Percentiles rank a stretch among this genome's conserved stretches.
Conservation (phyloP, 2,113 vertebrate genomes). For the Stegastes partitus region DNA sequence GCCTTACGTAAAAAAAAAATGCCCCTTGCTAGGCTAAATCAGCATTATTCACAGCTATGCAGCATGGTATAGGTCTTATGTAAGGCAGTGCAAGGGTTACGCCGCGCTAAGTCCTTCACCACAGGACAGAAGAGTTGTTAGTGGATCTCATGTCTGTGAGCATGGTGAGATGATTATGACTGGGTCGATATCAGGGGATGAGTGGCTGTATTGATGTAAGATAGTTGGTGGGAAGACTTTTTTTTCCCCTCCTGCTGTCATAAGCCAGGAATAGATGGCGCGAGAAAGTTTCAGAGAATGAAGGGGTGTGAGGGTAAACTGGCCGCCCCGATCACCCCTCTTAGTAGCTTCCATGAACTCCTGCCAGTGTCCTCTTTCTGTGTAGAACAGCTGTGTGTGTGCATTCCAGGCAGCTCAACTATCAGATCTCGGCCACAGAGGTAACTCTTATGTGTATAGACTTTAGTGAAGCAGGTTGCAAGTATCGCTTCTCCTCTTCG, state of each 20-base stretch:
- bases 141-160: constrained; percentile 40
- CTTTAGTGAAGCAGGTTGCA: constrained; percentile 23
- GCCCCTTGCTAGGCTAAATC: constrained; percentile 49
- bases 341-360: constrained; percentile 13
- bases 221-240: constrained; percentile 37
- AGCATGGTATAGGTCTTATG: constrained; percentile 56
- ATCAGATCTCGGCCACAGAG: constrained; percentile 25
- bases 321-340: background rate
- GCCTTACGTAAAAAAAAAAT: constrained; percentile 68
- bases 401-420: constrained; percentile 27
- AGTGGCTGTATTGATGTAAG: constrained; percentile 62
- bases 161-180: constrained; percentile 63
- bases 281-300: constrained; percentile 13
- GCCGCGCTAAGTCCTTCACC: constrained; percentile 36
- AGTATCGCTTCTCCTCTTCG: constrained; percentile 46
- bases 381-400: constrained; percentile 42
- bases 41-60: constrained; percentile 57
- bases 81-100: constrained; percentile 44
- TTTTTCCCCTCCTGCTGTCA: constrained; percentile 16
- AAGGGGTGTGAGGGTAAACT: constrained; percentile 16
- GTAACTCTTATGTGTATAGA: background rate
- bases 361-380: constrained; percentile 1
- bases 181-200: constrained; percentile 61
- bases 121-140: constrained; percentile 45
- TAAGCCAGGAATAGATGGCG: constrained; percentile 27